Base-by-base conservation (phyloP, 2,113 vertebrate genomes). In the Crocuta crocuta region DNA sequence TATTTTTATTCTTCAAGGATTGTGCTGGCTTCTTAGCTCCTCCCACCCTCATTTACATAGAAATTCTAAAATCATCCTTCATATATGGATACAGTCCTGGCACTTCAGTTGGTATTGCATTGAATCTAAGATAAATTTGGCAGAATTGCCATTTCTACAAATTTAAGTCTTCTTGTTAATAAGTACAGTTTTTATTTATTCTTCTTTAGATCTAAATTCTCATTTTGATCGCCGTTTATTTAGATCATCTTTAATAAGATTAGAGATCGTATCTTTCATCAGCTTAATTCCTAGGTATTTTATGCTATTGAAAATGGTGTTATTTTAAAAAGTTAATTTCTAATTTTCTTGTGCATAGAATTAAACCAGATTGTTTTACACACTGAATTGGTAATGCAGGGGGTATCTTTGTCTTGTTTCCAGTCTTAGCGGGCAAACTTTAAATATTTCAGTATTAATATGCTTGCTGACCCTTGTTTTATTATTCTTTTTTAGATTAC, bases 261-360 rank as follows among this genome's bases (percentile, higher is more conserved):
- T 61, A 86, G 48, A 55, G 48, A 39, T 78, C 28, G 80, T 81
- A 35, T 71, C 21, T 33, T 96, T 80, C n/a, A 82, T 95, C 58
- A 88, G 15, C 53, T 83, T 88, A 92, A 66, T 94, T 80, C 5
- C 43, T 88, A 43, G 23, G 12, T 65, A 66, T 93, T 89, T 91
- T 76, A 91, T 85, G 66, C 19, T 86, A 65, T 13, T 81, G 9
- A 1, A 89, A 97, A 71, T 45, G 26, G 24, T 92, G 48, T 73
- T 70, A 94, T 94, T 79, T 96, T 55, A 43, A 92, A 89, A 45
- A 87, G 26, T 74, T 70, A 94, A 92, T 91, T 84, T 93, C 28
- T 55, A 66, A 21, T 45, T 76, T 28, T 87, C 15, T 85, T 70
- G 33, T 80, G 45, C 50, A 61, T 53, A 93, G 71, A 90, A 82